A percentile compares a stretch with the other conserved stretches of the same genome.
Conservation (phyloP, 2,797 vertebrate genomes). For the Synanceia verrucosa region DNA sequence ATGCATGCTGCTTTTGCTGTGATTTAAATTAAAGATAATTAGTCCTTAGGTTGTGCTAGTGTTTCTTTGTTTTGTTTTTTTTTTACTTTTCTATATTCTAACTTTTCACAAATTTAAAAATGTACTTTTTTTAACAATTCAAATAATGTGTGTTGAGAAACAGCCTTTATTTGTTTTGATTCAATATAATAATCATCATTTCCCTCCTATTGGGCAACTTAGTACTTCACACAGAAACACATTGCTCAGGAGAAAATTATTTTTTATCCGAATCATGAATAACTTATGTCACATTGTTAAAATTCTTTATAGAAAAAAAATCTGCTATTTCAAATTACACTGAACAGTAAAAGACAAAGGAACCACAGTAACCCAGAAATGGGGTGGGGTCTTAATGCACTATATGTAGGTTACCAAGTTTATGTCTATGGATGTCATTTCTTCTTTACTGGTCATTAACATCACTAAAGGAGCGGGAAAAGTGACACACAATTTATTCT, state of each 20-base stretch:
- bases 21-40: conserved; percentile 39
- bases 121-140: background rate
- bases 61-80: background rate
- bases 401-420: conserved; percentile 10
- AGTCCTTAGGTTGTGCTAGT: background rate
- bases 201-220: background rate
- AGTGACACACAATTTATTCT: conserved; percentile 18
- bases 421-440: conserved; percentile 2
- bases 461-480: conserved; percentile 16
- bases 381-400: background rate
- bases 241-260: background rate
- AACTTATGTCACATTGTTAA: background rate
- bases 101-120: background rate
- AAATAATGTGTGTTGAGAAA: background rate
- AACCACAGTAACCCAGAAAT: background rate
- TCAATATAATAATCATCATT: background rate
- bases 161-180: background rate
- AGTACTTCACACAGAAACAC: background rate
- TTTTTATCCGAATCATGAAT: background rate
- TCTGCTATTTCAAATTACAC: background rate
- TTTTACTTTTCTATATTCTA: background rate
- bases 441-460: conserved; percentile 24
- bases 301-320: background rate
- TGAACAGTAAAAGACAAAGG: background rate
- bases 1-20: conserved; percentile 36